These are phyloP conservation scores for Eupithecia inturbata DNA, from an alignment of 2,888 invertebrate species.

Conservation along the genomic window DNA sequence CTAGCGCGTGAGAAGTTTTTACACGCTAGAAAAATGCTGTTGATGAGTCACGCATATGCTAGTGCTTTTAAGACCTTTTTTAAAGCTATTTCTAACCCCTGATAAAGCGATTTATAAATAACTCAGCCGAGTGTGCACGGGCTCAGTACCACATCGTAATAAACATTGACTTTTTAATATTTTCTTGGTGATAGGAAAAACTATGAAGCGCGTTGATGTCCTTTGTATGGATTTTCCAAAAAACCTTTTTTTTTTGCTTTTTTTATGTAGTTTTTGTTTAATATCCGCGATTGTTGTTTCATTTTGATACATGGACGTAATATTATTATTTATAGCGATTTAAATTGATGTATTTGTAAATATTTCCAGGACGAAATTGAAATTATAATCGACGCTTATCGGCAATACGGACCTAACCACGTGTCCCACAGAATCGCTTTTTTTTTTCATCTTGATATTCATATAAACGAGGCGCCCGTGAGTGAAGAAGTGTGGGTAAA, in stretches of 20 bases:
- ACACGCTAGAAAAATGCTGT: slow-evolving; percentile 56
- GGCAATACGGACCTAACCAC: too few relatives aligned
- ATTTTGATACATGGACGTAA: too few relatives aligned
- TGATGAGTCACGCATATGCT: slow-evolving; percentile 55
- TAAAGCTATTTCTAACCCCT: neutral
- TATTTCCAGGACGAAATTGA: too few relatives aligned
- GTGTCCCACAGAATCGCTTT: neutral
- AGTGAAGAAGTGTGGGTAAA: too few relatives aligned
- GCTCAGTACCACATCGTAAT: neutral
- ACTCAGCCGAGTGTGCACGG: neutral
- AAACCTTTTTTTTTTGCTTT: neutral
- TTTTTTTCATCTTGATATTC: neutral
- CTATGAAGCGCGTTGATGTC: neutral
- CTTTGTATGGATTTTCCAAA: neutral
- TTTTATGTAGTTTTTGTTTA: neutral
- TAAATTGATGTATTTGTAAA: too few relatives aligned
- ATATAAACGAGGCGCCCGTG: neutral
- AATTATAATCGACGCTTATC: too few relatives aligned
- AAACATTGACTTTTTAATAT: neutral
- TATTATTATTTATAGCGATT: too few relatives aligned
- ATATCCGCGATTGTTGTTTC: too few relatives aligned
- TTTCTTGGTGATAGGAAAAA: neutral
- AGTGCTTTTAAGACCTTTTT: neutral
- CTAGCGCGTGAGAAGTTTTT: slow-evolving; percentile 57
- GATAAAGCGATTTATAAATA: slow-evolving; percentile 2